Evolutionary conservation across 2,113 vertebrate genomes (phyloP), one percentile per base, ranked within the genome.

Genomic region (Chaenogobius annularis): DNA sequence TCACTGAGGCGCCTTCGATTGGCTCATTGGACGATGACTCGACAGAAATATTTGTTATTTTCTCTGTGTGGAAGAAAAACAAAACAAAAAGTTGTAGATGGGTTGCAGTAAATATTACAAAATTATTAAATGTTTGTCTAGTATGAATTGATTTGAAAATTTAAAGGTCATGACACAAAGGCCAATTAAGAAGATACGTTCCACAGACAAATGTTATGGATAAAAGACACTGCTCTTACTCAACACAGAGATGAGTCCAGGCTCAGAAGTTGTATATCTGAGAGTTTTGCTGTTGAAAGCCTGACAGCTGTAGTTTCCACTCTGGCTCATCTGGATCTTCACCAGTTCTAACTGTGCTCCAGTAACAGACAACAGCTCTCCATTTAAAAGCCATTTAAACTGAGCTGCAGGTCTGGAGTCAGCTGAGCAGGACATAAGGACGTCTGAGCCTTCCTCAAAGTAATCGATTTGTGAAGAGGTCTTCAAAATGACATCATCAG

Each of bases 261-360:
- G 43, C 1, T 66, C 44, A 75, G 89, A 91, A 55, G 47, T 70
- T 31, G 72, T 17, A 50, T 71, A 71, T 79, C 68, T 82, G 69
- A 78, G 46, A 22, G 75, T 92, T 76, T 20, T 77, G 54, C 0
- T 69, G 69, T 92, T 91, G 61, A 81, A 72, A 26, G 86, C 83
- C 66, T 58, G 70, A 78, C 89, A 92, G 69, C 68, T 89, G 84
- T 92, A 90, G 66, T 54, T 81, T 20, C 87, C 90, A 64, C 68
- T 88, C 63, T 89, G 75, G 71, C 0, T 71, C 52, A 1, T 20
- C 76, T 89, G 74, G 73, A 89, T 66, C n/a, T 88, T 79, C 3
- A 15, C 47, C 74, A 90, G 62, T 19, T 9, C 47, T 22, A 91
- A 73, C 40, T 83, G 70, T 75, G 70, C 50, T 70, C 69, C 83